Conservation (phyloP, 2,113 vertebrate species). For the Tragelaphus imberbis region DNA sequence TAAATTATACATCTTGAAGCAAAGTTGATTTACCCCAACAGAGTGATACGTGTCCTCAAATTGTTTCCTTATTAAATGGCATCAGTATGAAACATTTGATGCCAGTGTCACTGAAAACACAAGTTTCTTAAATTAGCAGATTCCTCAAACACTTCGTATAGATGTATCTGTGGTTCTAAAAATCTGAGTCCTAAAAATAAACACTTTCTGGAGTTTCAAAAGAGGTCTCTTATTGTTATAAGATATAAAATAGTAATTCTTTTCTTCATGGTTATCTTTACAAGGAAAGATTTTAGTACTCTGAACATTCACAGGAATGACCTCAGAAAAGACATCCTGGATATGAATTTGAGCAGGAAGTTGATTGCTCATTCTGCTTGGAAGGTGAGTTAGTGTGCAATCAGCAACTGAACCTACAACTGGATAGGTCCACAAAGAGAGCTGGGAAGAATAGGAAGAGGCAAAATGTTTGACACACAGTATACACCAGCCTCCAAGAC, state of each 20-base stretch:
- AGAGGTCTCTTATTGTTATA: background rate
- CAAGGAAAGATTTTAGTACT: background rate
- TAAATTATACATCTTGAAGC: background rate
- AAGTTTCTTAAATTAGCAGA: background rate
- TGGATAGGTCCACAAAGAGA: background rate
- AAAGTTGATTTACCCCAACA: background rate
- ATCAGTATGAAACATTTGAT: background rate
- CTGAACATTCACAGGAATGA: background rate
- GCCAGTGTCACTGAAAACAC: background rate
- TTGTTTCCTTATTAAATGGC: background rate
- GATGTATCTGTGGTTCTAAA: background rate
- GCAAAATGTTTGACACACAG: background rate
- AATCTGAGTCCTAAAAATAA: background rate
- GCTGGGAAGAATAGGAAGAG: background rate
- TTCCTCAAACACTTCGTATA: background rate
- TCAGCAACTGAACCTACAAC: background rate
- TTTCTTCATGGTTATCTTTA: background rate
- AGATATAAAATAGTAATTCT: background rate
- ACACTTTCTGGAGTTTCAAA: background rate
- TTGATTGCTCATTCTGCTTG: background rate
- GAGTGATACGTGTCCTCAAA: background rate
- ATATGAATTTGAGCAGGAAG: background rate
- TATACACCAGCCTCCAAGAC: background rate
- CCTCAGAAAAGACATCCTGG: background rate
- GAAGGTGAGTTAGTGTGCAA: background rate